A percentile compares a stretch with the other conserved stretches of the same genome.
Evolutionary conservation across 2,888 invertebrate species (phyloP).

Genomic region (Limnephilus lunatus): DNA sequence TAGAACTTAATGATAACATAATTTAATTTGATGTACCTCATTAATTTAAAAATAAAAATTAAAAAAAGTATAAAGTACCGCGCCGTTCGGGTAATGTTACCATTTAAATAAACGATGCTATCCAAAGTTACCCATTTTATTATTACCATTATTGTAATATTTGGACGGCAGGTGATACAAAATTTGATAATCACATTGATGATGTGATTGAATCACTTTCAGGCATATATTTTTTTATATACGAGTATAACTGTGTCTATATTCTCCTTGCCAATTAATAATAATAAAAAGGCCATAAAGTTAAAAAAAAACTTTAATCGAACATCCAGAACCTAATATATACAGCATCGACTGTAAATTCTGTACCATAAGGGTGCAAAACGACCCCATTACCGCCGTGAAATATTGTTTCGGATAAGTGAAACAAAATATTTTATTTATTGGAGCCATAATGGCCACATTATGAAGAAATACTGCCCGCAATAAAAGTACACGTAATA

Average conservation of each 20-base stretch:
- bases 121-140: too few species aligned
- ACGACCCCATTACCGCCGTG: conserved; percentile 35
- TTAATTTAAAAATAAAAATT: too few species aligned
- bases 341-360: conserved; percentile 15
- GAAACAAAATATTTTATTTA: conserved; percentile 50
- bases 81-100: too few species aligned
- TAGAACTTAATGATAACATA: too few species aligned
- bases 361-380: not conserved
- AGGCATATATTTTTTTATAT: not conserved
- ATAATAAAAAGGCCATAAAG: not conserved
- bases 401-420: conserved; percentile 41
- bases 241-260: not conserved
- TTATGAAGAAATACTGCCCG: conserved; percentile 41
- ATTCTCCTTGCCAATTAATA: not conserved
- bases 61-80: too few species aligned
- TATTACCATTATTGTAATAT: too few species aligned
- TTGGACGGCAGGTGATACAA: too few species aligned
- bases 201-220: too few species aligned
- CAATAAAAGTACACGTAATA: conserved; percentile 43
- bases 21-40: too few species aligned
- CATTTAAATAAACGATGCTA: too few species aligned
- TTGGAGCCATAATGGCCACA: conserved; percentile 46
- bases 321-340: not conserved
- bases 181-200: too few species aligned
- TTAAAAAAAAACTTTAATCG: not conserved